Evolutionary conservation across 2,797 vertebrate genomes (phyloP), one percentile per base, ranked within the genome.

Genomic region (Myoxocephalus aenaeus): DNA sequence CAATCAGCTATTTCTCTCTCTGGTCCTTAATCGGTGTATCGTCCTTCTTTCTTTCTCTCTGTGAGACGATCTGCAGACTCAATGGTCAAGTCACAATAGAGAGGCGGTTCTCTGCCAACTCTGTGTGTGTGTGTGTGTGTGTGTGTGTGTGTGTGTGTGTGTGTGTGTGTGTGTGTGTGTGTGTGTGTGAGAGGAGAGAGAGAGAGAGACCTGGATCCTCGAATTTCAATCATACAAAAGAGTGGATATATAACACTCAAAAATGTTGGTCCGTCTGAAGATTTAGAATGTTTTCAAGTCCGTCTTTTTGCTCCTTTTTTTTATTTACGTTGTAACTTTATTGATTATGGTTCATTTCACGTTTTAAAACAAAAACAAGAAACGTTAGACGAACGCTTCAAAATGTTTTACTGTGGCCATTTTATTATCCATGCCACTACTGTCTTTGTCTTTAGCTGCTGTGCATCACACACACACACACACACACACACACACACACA

Each of bases 221-320:
- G 7, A 6, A 79, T 90, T 88, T 80, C 80, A 68, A 48, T 70
- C 12, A 12, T 10, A 77, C 64, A 75, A 76, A 76, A 66, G 58
- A 74, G 42, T 14, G 32, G 65, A 82, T 50, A 79, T 17, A 13
- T 50, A 18, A 83, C 4, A 51, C 59, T 14, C 29, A 32, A 32
- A 32, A 32, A 5, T 27, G 25, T 27, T 27, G 5, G 29, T 32
- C 29, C 14, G 4, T 38, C 9, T 38, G 36, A 38, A 38, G 36
- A 36, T 36, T 36, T 8, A 36, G 34, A 36, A 8, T 36, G 34
- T 36, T 36, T 36, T 36, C 34, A 27, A 27, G 25, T 27, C 25
- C 25, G 25, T 32, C 4, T 32, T 32, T 32, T 32, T 2, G 4
- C 32, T 32, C 32, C 32, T 32, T 32, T 32, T 32, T 32, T 10